phyloP scores from a whole-genome alignment of 2,888 invertebrate genomes.

The Exocentrus adspersus region DNA sequence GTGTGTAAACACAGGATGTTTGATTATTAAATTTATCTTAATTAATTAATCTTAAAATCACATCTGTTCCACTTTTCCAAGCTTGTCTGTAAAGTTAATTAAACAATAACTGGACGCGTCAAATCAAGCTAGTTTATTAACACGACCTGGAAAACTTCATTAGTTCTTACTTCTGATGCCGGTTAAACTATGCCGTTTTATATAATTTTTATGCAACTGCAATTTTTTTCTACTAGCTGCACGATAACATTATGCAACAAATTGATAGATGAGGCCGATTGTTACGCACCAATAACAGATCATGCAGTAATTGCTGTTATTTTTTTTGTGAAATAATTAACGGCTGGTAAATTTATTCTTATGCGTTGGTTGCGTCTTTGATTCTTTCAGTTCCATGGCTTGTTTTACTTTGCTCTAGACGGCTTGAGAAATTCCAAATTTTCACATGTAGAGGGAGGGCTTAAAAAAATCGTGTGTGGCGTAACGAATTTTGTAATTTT shows the following conservation, averaged over 20 bases:
- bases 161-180: no score
- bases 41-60: not conserved
- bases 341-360: not conserved
- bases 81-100: not conserved
- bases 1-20: not conserved
- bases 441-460: no score
- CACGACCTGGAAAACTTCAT: no score
- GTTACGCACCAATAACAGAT: slow-evolving; percentile 5
- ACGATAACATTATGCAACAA: not conserved
- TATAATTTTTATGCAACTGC: not conserved
- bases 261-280: not conserved
- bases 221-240: not conserved
- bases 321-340: not conserved
- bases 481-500: no score
- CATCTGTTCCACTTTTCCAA: not conserved
- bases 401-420: no score
- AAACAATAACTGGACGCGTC: no score
- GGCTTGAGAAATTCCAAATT: no score
- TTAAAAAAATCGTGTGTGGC: no score
- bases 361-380: no score
- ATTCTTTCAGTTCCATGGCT: no score
- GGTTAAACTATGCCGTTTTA: not conserved
- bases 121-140: no score
- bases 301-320: not conserved
- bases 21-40: no score